A percentile compares a stretch with the other conserved stretches of the same genome.
phyloP scores from a whole-genome alignment of 92 coral and sea anemone species.

The Diadumene lineata region DNA sequence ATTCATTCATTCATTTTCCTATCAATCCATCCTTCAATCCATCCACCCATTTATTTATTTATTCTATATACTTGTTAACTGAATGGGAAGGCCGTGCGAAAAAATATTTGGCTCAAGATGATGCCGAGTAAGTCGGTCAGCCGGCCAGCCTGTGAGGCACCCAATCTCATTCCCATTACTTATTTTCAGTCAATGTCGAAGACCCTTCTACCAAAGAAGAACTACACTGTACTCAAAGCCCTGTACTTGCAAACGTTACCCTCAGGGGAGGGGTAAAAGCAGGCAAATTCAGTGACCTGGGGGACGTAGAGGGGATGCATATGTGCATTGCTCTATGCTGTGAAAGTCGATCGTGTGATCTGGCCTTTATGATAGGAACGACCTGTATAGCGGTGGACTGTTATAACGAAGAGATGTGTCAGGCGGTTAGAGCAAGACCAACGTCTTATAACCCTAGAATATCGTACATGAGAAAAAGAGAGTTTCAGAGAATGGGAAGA shows the following conservation, averaged over 20 bases:
- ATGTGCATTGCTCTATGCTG: slow-evolving; percentile 98
- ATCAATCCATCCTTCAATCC: too few species aligned
- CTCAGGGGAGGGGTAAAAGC: slow-evolving; percentile 96
- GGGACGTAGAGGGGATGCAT: slow-evolving; percentile 95
- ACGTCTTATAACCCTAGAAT: slow-evolving; percentile 81
- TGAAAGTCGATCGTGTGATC: slow-evolving; percentile 85
- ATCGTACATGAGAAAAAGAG: slow-evolving; percentile 84
- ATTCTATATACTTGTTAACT: too few species aligned
- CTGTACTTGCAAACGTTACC: slow-evolving; percentile 85
- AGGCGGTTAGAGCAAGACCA: slow-evolving; percentile 86
- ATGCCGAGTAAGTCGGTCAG: not conserved
- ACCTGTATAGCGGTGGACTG: slow-evolving; percentile 97
- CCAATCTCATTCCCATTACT: slow-evolving; percentile 45
- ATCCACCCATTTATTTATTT: too few species aligned
- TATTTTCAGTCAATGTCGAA: slow-evolving; percentile 51
- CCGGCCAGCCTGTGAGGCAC: not conserved
- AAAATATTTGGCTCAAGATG: not conserved
- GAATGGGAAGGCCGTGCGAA: too few species aligned
- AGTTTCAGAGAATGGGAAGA: slow-evolving; percentile 57
- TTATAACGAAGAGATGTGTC: slow-evolving; percentile 89
- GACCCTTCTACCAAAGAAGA: slow-evolving; percentile 81
- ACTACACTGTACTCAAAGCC: slow-evolving; percentile 96
- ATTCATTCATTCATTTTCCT: not conserved
- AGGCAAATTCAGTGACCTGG: slow-evolving; percentile 91
- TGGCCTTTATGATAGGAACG: slow-evolving; percentile 91